Evolutionary conservation across 2,797 vertebrate genomes (phyloP).

Genomic region (Dicrostonyx torquatus): DNA sequence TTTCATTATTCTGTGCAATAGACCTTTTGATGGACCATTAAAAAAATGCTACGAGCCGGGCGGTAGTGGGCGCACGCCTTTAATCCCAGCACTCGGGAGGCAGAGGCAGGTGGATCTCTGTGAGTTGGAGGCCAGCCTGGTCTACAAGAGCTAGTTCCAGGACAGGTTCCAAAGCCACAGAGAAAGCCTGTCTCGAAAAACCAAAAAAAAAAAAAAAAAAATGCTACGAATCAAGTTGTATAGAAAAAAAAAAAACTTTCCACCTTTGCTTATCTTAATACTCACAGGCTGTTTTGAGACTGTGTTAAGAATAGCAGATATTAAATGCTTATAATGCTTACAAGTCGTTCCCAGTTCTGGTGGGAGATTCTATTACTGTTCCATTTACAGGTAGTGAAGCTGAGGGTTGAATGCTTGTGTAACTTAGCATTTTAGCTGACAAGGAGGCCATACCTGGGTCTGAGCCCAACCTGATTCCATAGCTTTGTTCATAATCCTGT

Average conservation of each 20-base stretch:
- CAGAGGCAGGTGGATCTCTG: too few relatives aligned
- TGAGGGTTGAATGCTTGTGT: conserved; percentile 4
- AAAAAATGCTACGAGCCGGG: background rate
- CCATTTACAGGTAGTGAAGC: conserved; percentile 39
- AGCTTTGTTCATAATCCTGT: conserved; percentile 60
- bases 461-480: conserved; percentile 4
- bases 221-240: background rate
- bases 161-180: too few relatives aligned
- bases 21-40: background rate
- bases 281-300: conserved; percentile 18
- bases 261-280: conserved; percentile 27
- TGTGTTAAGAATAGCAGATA: conserved; percentile 25
- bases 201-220: conserved; percentile 28
- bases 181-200: too few relatives aligned
- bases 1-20: background rate
- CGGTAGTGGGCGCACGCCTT: too few relatives aligned
- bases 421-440: conserved; percentile 5
- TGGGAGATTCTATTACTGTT: conserved; percentile 37
- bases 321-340: conserved; percentile 24
- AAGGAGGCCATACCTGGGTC: background rate
- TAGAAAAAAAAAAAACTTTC: conserved; percentile 26
- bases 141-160: too few relatives aligned
- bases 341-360: conserved; percentile 12
- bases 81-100: too few relatives aligned
- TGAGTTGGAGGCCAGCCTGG: too few relatives aligned